Evolutionary conservation across 2,888 invertebrate genomes (phyloP).

Genomic region (Meiosimyza platycephala): DNA sequence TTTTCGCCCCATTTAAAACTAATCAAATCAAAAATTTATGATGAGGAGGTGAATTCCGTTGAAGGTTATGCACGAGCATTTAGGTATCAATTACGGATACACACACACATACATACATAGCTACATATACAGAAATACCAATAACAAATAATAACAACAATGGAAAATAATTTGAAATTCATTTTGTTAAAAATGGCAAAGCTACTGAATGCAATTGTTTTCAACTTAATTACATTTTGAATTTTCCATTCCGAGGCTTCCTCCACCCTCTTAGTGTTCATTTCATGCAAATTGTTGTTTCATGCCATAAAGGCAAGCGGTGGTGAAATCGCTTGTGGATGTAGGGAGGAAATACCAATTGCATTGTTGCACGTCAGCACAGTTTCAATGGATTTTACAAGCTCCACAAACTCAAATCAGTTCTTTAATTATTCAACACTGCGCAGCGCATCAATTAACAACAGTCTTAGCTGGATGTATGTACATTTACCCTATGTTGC

Average conservation of each 20-base stretch:
- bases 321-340: neutral
- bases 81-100: slow-evolving; percentile 19
- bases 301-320: neutral
- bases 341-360: neutral
- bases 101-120: no score
- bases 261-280: slow-evolving; percentile 16
- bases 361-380: neutral
- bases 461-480: neutral
- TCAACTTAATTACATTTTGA: slow-evolving; percentile 27
- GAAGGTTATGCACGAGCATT: slow-evolving; percentile 29
- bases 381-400: slow-evolving; percentile 52
- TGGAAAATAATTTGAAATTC: slow-evolving; percentile 48
- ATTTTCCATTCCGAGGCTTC: slow-evolving; percentile 55
- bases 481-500: no score
- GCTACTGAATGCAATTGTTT: neutral
- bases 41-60: neutral
- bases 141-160: neutral
- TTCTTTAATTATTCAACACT: slow-evolving; percentile 51
- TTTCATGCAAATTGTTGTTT: neutral
- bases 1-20: slow-evolving; percentile 54
- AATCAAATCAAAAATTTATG: slow-evolving; percentile 58
- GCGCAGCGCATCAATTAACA: slow-evolving; percentile 43
- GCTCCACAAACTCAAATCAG: slow-evolving; percentile 34
- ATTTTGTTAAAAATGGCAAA: slow-evolving; percentile 47
- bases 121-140: neutral